A percentile compares a stretch with the other conserved stretches of the same genome.
phyloP scores from a whole-genome alignment of 2,797 vertebrate genomes.

The Neostethus bicornis region DNA sequence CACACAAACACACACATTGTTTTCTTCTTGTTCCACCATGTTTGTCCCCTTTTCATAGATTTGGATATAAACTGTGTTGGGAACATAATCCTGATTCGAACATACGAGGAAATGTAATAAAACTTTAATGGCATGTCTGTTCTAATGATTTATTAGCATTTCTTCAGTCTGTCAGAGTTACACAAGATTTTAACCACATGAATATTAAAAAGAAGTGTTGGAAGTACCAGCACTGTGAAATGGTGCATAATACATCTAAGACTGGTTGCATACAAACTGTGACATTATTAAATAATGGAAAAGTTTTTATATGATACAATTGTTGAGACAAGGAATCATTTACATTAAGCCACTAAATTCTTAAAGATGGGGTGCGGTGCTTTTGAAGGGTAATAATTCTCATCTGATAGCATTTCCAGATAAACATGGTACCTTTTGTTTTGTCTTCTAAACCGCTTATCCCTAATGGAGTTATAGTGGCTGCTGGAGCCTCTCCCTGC shows the following conservation, averaged over 20 bases:
- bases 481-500: too few relatives aligned
- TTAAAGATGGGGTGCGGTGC: too few relatives aligned
- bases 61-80: neutral
- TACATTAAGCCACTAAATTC: too few relatives aligned
- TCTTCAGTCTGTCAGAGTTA: slow-evolving; percentile 20
- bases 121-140: slow-evolving; percentile 1
- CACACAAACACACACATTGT: slow-evolving; percentile 58
- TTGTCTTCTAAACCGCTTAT: too few relatives aligned
- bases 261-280: too few relatives aligned
- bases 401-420: too few relatives aligned
- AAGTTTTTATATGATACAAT: too few relatives aligned
- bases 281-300: too few relatives aligned
- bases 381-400: too few relatives aligned
- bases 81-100: slow-evolving; percentile 5
- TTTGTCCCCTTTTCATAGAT: slow-evolving; percentile 14
- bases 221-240: neutral
- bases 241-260: neutral
- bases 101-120: neutral
- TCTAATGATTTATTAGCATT: slow-evolving; percentile 23
- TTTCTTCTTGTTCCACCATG: slow-evolving; percentile 6
- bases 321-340: too few relatives aligned
- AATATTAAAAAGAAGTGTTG: neutral
- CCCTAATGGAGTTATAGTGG: too few relatives aligned
- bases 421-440: too few relatives aligned
- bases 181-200: slow-evolving; percentile 2